A percentile compares a stretch with the other conserved stretches of the same genome.
Conservation (phyloP, 2,888 invertebrate species). For the Amblyteles armatorius region DNA sequence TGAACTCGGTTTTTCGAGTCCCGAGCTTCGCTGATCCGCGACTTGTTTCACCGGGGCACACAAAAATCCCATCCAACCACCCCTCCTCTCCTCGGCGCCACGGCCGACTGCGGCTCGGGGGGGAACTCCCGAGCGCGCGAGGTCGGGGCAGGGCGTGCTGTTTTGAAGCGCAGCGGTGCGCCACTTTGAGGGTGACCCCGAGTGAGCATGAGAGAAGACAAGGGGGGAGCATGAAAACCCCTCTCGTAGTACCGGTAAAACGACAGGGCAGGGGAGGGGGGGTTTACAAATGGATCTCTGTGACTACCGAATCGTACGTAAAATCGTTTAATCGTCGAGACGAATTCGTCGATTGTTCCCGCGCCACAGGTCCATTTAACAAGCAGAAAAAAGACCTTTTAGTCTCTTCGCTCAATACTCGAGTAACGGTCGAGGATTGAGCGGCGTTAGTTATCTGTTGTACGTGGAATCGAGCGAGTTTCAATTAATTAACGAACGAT, state of each 20-base stretch:
- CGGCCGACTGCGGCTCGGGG: constrained; percentile 14
- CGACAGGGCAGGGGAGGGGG: constrained; percentile 14
- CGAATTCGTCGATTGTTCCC: constrained; percentile 47
- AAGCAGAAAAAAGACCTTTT: background rate
- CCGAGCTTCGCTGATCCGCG: constrained; percentile 20
- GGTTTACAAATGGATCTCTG: constrained; percentile 49
- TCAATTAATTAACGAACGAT: constrained; percentile 7
- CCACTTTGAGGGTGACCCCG: constrained; percentile 58
- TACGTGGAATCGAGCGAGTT: background rate
- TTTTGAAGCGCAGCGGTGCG: constrained; percentile 59
- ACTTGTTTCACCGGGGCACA: constrained; percentile 31
- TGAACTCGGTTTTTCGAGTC: constrained; percentile 38
- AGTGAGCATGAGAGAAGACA: constrained; percentile 44
- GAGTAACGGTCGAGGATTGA: constrained; percentile 1
- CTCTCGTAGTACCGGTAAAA: constrained; percentile 22
- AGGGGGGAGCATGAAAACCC: constrained; percentile 23
- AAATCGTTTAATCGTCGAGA: constrained; percentile 59
- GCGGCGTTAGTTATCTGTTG: background rate
- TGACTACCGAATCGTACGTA: constrained; percentile 45
- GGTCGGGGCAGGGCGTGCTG: constrained; percentile 33
- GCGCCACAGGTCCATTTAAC: constrained; percentile 27
- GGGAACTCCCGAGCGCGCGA: background rate
- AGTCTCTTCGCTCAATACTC: background rate
- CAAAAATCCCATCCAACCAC: background rate
- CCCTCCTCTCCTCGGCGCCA: background rate